A percentile compares a stretch with the other conserved stretches of the same genome.
Evolutionary conservation across 2,113 vertebrate species (phyloP).

Genomic region (Melierax canorus): DNA sequence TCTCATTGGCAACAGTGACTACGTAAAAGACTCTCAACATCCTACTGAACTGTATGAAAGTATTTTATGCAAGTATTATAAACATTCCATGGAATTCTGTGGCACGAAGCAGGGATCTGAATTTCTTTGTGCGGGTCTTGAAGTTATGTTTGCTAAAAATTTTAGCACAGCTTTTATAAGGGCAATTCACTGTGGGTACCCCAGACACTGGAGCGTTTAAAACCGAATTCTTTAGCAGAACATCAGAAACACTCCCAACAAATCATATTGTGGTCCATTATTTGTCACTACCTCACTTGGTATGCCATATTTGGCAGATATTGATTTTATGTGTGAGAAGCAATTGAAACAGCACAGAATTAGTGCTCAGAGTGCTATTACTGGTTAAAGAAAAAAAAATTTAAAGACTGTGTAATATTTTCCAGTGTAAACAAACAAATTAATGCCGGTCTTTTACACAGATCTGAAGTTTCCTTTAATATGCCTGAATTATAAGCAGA

Average conservation of each 20-base stretch:
- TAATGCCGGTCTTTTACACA: background rate
- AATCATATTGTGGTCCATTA: background rate
- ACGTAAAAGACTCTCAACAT: background rate
- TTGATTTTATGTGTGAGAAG: background rate
- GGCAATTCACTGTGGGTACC: background rate
- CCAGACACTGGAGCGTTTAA: background rate
- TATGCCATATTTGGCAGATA: constrained; percentile 7
- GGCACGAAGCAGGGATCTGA: background rate
- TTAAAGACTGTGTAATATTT: background rate
- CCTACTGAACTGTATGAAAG: background rate
- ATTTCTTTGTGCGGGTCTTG: background rate
- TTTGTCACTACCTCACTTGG: background rate
- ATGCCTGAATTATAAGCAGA: background rate
- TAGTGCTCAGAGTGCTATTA: background rate
- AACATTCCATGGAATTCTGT: background rate
- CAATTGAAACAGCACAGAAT: background rate
- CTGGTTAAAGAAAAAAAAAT: background rate
- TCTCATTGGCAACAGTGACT: background rate
- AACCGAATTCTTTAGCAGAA: background rate
- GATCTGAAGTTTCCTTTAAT: background rate
- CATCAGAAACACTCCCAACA: background rate
- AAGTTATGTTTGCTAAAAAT: background rate
- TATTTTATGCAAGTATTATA: background rate
- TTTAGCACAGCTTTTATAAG: background rate
- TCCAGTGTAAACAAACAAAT: background rate